These are phyloP conservation scores for Campoplex capitator DNA, from an alignment of 2,888 invertebrate genomes.

Conservation along the genomic window DNA sequence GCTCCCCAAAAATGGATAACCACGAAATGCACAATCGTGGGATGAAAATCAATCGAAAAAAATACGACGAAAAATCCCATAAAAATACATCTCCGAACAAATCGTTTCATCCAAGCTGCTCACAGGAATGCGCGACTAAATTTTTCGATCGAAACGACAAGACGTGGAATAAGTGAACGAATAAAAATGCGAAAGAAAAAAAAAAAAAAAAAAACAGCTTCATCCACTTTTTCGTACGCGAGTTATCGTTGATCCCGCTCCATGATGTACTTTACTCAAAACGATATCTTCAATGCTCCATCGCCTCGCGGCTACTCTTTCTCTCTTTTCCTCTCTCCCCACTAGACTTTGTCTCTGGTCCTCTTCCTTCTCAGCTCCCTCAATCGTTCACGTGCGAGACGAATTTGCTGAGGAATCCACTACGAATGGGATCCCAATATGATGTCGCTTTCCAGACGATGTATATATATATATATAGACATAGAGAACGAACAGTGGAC, in stretches of 20 bases:
- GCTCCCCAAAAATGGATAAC: background rate
- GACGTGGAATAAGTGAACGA: conserved; percentile 25
- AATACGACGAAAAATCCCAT: background rate
- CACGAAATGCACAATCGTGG: background rate
- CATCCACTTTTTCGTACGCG: conserved; percentile 35
- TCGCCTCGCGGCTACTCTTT: conserved; percentile 18
- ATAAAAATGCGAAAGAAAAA: conserved; percentile 22
- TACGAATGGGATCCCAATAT: conserved; percentile 71
- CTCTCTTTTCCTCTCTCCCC: background rate
- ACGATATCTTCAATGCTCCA: conserved; percentile 62
- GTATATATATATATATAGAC: conserved; percentile 46
- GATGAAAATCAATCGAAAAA: background rate
- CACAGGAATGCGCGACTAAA: background rate
- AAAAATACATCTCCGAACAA: background rate
- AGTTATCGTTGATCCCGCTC: conserved; percentile 65
- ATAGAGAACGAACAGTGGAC: background rate
- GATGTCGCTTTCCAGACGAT: conserved; percentile 62
- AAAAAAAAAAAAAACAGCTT: conserved; percentile 33
- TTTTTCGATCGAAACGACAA: conserved; percentile 16
- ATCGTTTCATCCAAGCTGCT: background rate
- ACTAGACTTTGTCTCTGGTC: conserved; percentile 12
- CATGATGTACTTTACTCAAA: conserved; percentile 64
- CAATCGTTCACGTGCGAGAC: conserved; percentile 71
- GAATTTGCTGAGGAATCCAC: conserved; percentile 79
- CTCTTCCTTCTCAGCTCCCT: conserved; percentile 21